A percentile compares a stretch with the other conserved stretches of the same genome.
Conservation (phyloP, 2,797 vertebrate species). For the Trematomus bernacchii region DNA sequence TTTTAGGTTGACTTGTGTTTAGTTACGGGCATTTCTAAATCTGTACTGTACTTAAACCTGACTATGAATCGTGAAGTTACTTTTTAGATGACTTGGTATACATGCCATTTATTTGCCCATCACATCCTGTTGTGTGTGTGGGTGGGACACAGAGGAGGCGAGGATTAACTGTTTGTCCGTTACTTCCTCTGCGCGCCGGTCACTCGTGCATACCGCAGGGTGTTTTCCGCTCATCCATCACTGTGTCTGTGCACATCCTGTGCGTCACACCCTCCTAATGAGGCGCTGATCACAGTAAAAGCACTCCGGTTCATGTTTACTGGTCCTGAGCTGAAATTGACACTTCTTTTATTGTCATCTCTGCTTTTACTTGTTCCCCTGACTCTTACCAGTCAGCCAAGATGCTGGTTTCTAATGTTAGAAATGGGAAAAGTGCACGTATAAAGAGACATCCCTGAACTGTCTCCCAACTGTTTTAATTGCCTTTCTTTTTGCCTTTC, state of each 20-base stretch:
- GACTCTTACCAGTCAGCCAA: conserved; percentile 15
- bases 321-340: neutral
- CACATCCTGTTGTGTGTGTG: conserved; percentile 9
- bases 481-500: conserved; percentile 3
- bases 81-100: conserved; percentile 21
- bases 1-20: conserved; percentile 12
- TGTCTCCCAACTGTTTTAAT: conserved; percentile 27
- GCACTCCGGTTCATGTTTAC: conserved; percentile 45
- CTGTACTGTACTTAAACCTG: conserved; percentile 43
- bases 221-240: conserved; percentile 72
- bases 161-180: conserved; percentile 67
- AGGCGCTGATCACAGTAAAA: conserved; percentile 51
- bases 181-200: conserved; percentile 28
- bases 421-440: neutral
- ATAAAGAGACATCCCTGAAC: conserved; percentile 21
- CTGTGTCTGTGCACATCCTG: conserved; percentile 36
- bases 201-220: conserved; percentile 53
- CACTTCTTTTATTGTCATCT: conserved; percentile 1
- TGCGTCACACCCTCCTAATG: conserved; percentile 64
- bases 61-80: conserved; percentile 9
- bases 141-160: conserved; percentile 27
- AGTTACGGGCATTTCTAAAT: conserved; percentile 45
- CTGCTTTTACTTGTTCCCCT: neutral
- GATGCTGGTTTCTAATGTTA: conserved; percentile 14
- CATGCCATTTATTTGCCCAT: conserved; percentile 21